Conservation (phyloP, 92 coral and sea anemone genomes). For the Palythoa grandis region DNA sequence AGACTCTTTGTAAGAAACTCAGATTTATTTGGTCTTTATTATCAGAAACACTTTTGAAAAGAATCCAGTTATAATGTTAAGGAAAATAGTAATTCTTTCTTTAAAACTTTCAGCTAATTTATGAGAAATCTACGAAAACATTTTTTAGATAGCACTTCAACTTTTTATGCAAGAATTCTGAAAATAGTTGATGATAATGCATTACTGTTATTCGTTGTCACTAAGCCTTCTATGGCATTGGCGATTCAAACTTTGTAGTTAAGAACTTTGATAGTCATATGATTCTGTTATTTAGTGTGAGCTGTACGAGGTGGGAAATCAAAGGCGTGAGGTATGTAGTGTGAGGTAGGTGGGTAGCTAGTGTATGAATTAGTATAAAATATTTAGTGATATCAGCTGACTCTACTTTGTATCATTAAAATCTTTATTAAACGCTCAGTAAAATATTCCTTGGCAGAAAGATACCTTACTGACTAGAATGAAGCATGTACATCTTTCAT, state of each 20-base stretch:
- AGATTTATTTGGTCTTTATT: too few species aligned
- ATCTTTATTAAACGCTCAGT: neutral
- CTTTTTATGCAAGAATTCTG: too few species aligned
- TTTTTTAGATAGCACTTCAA: too few species aligned
- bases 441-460: constrained; percentile 4
- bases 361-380: neutral
- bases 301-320: constrained; percentile 24
- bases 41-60: too few species aligned
- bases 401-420: neutral
- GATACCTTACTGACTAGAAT: neutral
- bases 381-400: neutral
- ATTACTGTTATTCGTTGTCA: too few species aligned
- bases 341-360: constrained; percentile 39
- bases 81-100: too few species aligned
- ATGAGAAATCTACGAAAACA: too few species aligned
- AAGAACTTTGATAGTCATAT: constrained; percentile 34
- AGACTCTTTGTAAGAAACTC: too few species aligned
- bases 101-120: too few species aligned
- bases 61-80: too few species aligned
- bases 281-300: constrained; percentile 45
- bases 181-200: too few species aligned
- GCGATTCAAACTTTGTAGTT: neutral
- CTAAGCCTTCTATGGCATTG: neutral
- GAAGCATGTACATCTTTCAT: neutral
- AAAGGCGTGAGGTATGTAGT: constrained; percentile 42